Conservation (phyloP, 2,888 invertebrate species). For the Actias luna region DNA sequence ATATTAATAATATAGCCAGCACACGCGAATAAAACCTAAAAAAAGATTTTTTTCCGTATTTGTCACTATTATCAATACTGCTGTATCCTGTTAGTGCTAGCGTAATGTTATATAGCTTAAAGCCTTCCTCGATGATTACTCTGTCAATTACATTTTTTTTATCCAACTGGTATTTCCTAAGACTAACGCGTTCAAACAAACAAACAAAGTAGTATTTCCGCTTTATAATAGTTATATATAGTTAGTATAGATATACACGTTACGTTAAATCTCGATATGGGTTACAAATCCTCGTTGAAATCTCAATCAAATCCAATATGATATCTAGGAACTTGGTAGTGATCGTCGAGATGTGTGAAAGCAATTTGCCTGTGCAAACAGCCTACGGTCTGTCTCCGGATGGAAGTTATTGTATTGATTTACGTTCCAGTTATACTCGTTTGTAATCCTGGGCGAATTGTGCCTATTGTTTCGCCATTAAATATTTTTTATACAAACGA, state of each 20-base stretch:
- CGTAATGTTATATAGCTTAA: no score
- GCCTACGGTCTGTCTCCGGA: background rate
- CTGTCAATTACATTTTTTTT: no score
- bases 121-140: no score
- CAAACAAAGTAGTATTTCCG: no score
- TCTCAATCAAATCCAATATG: background rate
- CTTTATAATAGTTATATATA: no score
- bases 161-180: no score
- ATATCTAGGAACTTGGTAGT: constrained; percentile 5
- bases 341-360: constrained; percentile 24
- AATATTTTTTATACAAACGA: background rate
- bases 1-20: no score
- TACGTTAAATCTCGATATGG: background rate
- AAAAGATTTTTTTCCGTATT: no score
- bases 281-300: background rate
- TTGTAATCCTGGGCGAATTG: background rate
- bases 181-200: no score
- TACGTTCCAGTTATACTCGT: background rate
- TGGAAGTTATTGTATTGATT: background rate
- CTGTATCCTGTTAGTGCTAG: no score
- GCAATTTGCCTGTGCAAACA: constrained; percentile 32
- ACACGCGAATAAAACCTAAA: no score
- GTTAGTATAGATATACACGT: background rate
- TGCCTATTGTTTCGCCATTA: background rate
- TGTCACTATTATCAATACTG: no score